Evolutionary conservation across 1,140 invertebrate species (phyloP).

Genomic region (Solenopsis fugax): DNA sequence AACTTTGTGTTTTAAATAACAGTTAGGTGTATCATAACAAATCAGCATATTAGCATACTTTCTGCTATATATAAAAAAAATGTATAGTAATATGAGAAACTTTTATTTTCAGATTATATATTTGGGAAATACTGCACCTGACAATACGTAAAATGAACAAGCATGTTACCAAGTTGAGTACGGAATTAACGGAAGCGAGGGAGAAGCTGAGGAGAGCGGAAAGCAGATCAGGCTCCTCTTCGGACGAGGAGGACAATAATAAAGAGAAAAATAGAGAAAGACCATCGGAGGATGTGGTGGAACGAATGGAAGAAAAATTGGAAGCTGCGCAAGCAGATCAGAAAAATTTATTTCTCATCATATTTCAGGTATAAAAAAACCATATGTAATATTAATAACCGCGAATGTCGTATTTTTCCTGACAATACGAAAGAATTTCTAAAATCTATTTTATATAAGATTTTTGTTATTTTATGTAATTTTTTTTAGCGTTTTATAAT

Average conservation of each 20-base stretch:
- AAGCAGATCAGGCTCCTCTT: constrained; percentile 92
- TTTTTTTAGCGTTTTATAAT: constrained; percentile 95
- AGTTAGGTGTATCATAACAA: too few species aligned
- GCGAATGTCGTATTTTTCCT: not conserved
- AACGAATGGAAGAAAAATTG: constrained; percentile 97
- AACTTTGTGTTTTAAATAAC: too few species aligned
- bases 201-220: constrained; percentile 93
- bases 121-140: constrained; percentile 99
- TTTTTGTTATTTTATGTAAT: constrained; percentile 41
- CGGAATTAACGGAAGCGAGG: constrained; percentile 94
- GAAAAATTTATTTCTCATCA: constrained; percentile 98
- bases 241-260: constrained; percentile 91
- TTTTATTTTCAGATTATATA: constrained; percentile 89
- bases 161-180: constrained; percentile 94
- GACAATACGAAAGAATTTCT: not conserved
- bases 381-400: constrained; percentile 21
- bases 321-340: constrained; percentile 98
- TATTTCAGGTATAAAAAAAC: constrained; percentile 92
- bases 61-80: not conserved
- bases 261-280: constrained; percentile 91
- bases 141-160: constrained; percentile 99
- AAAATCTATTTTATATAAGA: constrained; percentile 44
- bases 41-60: too few species aligned
- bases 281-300: constrained; percentile 94
- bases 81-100: not conserved